phyloP scores from a whole-genome alignment of 2,888 invertebrate genomes.

The Ophion costatus region DNA sequence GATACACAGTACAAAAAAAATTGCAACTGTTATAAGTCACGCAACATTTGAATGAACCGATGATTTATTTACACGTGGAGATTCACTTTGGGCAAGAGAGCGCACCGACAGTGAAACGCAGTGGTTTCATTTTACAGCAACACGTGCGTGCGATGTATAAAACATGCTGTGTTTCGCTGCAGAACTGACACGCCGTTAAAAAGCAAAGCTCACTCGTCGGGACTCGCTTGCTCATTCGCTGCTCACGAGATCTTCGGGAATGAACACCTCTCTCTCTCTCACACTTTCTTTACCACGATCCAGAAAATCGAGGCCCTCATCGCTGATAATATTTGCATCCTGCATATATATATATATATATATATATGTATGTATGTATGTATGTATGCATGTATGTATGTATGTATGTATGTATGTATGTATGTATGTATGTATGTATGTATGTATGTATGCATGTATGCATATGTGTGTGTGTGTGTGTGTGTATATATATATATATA shows the following conservation, averaged over 20 bases:
- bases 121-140: neutral
- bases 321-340: constrained; percentile 11
- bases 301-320: constrained; percentile 34
- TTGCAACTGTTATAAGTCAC: too few species aligned
- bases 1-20: too few species aligned
- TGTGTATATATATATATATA: neutral
- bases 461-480: too few species aligned
- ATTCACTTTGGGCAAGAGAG: too few species aligned
- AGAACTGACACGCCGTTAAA: constrained; percentile 62
- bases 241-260: constrained; percentile 19
- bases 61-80: too few species aligned
- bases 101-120: too few species aligned
- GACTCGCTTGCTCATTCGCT: constrained; percentile 54
- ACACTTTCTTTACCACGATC: constrained; percentile 13
- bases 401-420: too few species aligned
- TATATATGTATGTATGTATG: too few species aligned
- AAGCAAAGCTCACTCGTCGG: constrained; percentile 42
- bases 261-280: constrained; percentile 8
- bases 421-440: too few species aligned
- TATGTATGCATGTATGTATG: too few species aligned
- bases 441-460: too few species aligned
- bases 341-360: neutral
- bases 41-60: too few species aligned
- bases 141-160: constrained; percentile 3
- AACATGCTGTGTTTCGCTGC: constrained; percentile 40